Conservation (phyloP, 2,888 invertebrate species). For the Hypomecis punctinalis region DNA sequence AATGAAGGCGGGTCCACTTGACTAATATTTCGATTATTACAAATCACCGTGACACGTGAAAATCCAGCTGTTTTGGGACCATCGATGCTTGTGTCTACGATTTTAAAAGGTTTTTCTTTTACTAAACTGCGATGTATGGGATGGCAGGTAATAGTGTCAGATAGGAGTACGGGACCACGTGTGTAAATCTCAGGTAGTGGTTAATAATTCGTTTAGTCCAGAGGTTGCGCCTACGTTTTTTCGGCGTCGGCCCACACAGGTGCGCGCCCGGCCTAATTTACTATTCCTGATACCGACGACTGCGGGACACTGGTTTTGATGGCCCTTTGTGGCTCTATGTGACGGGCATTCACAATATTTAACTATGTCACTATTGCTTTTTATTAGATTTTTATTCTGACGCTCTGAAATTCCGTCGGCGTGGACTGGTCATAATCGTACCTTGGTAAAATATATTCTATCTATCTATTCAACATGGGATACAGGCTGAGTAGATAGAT, state of each 20-base stretch:
- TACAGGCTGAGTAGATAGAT: too few species aligned
- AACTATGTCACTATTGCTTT: conserved; percentile 20
- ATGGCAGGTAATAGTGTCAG: conserved; percentile 25
- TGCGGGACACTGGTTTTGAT: conserved; percentile 66
- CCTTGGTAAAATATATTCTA: too few species aligned
- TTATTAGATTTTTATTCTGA: conserved; percentile 4
- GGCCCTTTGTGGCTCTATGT: conserved; percentile 60
- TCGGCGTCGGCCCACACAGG: conserved; percentile 79
- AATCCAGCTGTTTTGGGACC: conserved; percentile 38
- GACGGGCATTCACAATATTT: conserved; percentile 52
- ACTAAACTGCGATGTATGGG: conserved; percentile 52
- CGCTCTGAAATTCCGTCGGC: neutral
- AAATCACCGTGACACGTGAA: conserved; percentile 62
- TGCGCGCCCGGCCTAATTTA: conserved; percentile 79
- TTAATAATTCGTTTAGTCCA: conserved; percentile 83
- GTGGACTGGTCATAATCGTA: too few species aligned
- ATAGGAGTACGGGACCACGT: conserved; percentile 43
- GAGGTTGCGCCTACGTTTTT: conserved; percentile 80
- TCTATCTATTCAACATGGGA: too few species aligned
- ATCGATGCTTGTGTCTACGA: conserved; percentile 43
- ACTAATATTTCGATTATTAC: conserved; percentile 81
- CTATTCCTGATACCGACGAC: conserved; percentile 75
- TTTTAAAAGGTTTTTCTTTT: neutral
- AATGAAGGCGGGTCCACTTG: conserved; percentile 83
- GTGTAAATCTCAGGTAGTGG: conserved; percentile 79